Evolutionary conservation across 2,888 invertebrate genomes (phyloP).

Genomic region (Craniophora ligustri): DNA sequence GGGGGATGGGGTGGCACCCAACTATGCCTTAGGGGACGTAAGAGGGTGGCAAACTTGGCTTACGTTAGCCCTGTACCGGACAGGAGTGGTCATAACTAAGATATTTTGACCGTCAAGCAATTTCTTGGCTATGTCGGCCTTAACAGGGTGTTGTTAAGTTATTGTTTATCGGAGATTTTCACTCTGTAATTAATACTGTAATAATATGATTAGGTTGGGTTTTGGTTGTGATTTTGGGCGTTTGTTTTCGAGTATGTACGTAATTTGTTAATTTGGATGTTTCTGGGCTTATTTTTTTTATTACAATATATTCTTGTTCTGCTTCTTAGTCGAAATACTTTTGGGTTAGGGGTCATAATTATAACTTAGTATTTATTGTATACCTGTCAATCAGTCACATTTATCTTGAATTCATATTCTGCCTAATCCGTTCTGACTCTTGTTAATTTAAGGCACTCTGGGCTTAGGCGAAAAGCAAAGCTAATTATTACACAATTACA

Average conservation of each 20-base stretch:
- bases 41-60: constrained; percentile 81
- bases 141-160: constrained; percentile 77
- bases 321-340: not conserved
- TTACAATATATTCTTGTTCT: not conserved
- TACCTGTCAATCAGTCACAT: no score
- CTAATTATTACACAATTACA: no score
- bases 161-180: constrained; percentile 64
- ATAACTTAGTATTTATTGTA: not conserved
- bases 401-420: no score
- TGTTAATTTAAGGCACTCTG: no score
- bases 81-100: constrained; percentile 88
- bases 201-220: constrained; percentile 65
- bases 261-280: not conserved
- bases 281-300: not conserved
- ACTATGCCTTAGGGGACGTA: constrained; percentile 74
- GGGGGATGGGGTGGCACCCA: constrained; percentile 63
- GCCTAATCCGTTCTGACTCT: no score
- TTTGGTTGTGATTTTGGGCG: constrained; percentile 33
- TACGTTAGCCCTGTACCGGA: constrained; percentile 86
- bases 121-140: constrained; percentile 81
- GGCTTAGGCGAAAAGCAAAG: no score
- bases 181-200: constrained; percentile 70
- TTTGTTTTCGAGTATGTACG: constrained; percentile 16
- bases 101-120: constrained; percentile 88
- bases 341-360: not conserved